These are phyloP conservation scores for Crossaster papposus DNA, from an alignment of 53 echinoderm and acorn worm species.

Conservation along the genomic window DNA sequence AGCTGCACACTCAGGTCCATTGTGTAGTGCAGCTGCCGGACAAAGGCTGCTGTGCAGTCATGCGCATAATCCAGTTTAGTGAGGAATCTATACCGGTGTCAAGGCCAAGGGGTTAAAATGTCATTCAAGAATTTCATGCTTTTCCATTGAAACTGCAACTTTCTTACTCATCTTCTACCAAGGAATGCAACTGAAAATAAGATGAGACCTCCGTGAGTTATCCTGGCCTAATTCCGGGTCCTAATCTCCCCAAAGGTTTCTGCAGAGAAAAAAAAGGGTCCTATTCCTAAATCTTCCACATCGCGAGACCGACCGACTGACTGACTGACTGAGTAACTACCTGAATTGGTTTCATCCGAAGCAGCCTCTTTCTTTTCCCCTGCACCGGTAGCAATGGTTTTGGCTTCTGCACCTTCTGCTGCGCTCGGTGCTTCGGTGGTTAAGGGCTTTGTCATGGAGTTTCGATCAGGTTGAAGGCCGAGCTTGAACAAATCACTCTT, in stretches of 20 bases:
- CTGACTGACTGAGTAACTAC: not conserved
- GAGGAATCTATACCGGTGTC: no score
- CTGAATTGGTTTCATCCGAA: conserved; percentile 30
- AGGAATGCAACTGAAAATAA: not conserved
- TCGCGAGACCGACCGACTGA: no score
- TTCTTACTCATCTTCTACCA: not conserved
- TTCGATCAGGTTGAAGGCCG: conserved; percentile 41
- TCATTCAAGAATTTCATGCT: not conserved
- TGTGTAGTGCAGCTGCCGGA: no score
- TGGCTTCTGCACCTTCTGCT: not conserved
- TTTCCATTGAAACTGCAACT: not conserved
- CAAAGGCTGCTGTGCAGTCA: no score
- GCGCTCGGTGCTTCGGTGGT: not conserved
- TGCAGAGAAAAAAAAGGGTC: no score
- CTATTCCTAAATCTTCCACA: no score
- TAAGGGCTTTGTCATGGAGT: not conserved
- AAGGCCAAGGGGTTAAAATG: no score
- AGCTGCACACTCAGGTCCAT: no score
- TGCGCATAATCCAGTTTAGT: no score
- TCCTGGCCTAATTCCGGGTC: no score
- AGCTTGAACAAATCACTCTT: conserved; percentile 43
- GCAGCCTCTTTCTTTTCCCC: conserved; percentile 20
- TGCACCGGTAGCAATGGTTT: conserved; percentile 1
- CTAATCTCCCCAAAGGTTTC: no score
- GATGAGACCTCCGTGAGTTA: not conserved